phyloP scores from a whole-genome alignment of 2,797 vertebrate species.

The Merluccius polli region DNA sequence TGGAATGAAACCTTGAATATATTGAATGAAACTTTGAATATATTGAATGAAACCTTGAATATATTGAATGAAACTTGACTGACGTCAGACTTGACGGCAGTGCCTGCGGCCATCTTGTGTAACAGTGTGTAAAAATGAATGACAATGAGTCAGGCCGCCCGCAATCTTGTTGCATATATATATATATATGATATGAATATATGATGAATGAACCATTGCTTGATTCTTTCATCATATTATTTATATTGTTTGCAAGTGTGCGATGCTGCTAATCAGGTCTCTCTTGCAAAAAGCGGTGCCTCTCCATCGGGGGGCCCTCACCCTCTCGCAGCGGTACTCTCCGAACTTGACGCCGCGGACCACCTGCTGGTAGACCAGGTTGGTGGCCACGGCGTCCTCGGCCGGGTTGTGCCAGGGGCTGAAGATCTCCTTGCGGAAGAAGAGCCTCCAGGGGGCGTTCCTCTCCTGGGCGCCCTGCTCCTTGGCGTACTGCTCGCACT shows the following conservation, averaged over 20 bases:
- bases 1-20: too few species aligned
- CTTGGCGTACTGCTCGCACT: constrained; percentile 97
- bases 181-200: too few species aligned
- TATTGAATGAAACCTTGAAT: too few species aligned
- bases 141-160: too few species aligned
- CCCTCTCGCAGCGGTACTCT: constrained; percentile 95
- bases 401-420: constrained; percentile 88
- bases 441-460: constrained; percentile 93
- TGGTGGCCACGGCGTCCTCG: constrained; percentile 87
- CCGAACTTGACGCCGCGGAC: constrained; percentile 95
- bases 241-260: neutral
- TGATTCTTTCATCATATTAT: too few species aligned
- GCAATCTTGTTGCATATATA: too few species aligned
- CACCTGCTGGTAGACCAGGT: constrained; percentile 95
- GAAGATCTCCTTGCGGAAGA: constrained; percentile 98
- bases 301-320: constrained; percentile 45
- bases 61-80: too few species aligned
- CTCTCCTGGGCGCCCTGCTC: constrained; percentile 97
- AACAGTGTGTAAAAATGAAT: too few species aligned
- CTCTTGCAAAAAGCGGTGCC: neutral
- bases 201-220: too few species aligned
- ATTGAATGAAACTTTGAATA: too few species aligned
- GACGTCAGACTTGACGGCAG: too few species aligned
- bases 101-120: too few species aligned
- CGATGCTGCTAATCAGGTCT: neutral